phyloP scores from a whole-genome alignment of 2,113 vertebrate genomes.

The Sisor rabdophorus region DNA sequence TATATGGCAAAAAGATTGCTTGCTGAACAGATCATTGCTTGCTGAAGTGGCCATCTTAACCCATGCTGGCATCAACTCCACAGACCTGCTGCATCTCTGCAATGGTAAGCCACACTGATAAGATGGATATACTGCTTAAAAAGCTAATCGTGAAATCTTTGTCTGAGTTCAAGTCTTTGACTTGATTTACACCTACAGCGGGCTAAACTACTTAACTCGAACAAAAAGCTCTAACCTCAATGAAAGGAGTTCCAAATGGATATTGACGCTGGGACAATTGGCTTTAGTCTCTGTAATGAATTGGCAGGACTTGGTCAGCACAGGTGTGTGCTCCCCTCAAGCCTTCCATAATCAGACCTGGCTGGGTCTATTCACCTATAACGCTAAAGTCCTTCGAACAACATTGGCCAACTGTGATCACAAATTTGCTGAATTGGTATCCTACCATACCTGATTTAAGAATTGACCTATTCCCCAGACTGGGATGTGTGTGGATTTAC shows the following conservation, averaged over 20 bases:
- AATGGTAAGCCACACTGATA: not conserved
- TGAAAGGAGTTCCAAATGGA: constrained; percentile 38
- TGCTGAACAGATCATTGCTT: constrained; percentile 19
- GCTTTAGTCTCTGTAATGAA: constrained; percentile 32
- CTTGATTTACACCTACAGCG: constrained; percentile 18
- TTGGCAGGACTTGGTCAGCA: constrained; percentile 20
- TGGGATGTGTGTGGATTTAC: not conserved
- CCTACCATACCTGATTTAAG: not conserved
- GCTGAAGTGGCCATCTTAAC: constrained; percentile 18
- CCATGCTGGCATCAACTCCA: constrained; percentile 2
- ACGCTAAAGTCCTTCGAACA: constrained; percentile 10
- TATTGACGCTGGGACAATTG: constrained; percentile 28
- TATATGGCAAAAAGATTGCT: constrained; percentile 43
- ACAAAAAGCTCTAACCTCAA: constrained; percentile 31
- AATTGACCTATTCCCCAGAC: not conserved
- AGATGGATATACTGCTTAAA: not conserved
- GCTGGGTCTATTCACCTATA: not conserved
- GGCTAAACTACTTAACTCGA: constrained; percentile 30
- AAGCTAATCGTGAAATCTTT: not conserved
- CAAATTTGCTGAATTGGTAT: not conserved
- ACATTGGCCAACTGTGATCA: not conserved
- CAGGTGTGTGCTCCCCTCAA: constrained; percentile 10
- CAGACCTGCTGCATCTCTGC: not conserved
- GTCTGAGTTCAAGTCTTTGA: constrained; percentile 6
- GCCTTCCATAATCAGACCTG: constrained; percentile 11